Percentiles rank a stretch among this genome's conserved stretches.
phyloP scores from a whole-genome alignment of 2,113 vertebrate species.

The Microcebus tavaratra region DNA sequence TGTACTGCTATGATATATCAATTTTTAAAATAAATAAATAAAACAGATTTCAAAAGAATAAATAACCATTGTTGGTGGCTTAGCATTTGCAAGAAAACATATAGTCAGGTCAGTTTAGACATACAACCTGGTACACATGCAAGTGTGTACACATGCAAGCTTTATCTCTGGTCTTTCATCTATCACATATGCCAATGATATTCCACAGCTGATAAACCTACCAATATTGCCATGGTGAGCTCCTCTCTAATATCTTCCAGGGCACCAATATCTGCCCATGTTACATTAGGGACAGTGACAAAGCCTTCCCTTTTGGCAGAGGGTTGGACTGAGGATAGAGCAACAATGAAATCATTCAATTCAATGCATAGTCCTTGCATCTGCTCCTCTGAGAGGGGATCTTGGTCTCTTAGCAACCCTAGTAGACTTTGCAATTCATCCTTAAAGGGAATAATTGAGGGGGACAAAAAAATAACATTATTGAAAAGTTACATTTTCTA shows the following conservation, averaged over 20 bases:
- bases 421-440: conserved; percentile 89
- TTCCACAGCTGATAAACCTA: conserved; percentile 72
- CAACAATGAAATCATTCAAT: conserved; percentile 92
- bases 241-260: conserved; percentile 95
- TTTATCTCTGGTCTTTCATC: not conserved
- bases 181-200: not conserved
- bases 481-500: not conserved
- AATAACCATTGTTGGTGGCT: not conserved
- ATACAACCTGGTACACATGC: rapidly evolving
- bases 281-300: conserved; percentile 96
- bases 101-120: not conserved
- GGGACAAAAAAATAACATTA: not conserved
- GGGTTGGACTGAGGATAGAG: conserved; percentile 92
- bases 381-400: conserved; percentile 88
- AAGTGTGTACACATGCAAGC: rapidly evolving
- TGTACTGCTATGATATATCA: not conserved
- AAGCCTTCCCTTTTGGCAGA: conserved; percentile 99
- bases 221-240: conserved; percentile 97
- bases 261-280: conserved; percentile 95
- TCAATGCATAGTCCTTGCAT: conserved; percentile 91
- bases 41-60: not conserved
- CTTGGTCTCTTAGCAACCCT: conserved; percentile 86
- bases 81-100: not conserved
- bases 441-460: conserved; percentile 70
- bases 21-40: not conserved